phyloP scores from a whole-genome alignment of 1,140 invertebrate genomes.

The Cotesia glomerata region DNA sequence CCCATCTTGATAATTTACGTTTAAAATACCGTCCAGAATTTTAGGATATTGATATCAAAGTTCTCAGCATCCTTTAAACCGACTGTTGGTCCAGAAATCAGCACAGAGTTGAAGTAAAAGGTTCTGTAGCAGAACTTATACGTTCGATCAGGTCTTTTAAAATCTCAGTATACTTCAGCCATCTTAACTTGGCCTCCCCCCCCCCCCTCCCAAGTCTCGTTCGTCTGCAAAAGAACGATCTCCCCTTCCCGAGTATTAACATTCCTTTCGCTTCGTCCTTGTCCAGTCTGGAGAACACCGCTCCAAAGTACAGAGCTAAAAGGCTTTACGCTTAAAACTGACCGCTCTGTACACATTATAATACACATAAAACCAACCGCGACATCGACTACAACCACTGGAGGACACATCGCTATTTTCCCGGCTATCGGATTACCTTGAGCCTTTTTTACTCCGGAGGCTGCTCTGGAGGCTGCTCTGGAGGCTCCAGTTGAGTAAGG shows the following conservation, averaged over 20 bases:
- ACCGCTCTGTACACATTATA: background rate
- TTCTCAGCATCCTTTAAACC: too few species aligned
- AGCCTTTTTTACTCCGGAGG: background rate
- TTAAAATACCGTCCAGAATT: too few species aligned
- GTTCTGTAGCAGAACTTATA: background rate
- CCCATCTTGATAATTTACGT: too few species aligned
- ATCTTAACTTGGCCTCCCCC: background rate
- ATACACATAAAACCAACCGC: background rate
- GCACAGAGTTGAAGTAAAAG: too few species aligned
- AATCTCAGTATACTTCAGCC: background rate
- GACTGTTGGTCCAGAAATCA: too few species aligned
- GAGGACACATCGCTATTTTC: background rate
- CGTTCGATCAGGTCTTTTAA: background rate
- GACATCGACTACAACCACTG: background rate
- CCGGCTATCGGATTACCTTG: background rate
- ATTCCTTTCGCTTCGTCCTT: conserved; percentile 28
- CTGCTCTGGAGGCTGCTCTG: too few species aligned
- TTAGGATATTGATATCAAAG: too few species aligned
- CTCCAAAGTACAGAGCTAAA: background rate
- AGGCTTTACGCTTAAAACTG: background rate
- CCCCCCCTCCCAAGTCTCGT: conserved; percentile 2
- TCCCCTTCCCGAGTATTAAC: conserved; percentile 19
- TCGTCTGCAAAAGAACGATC: background rate
- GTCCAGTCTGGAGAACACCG: conserved; percentile 9
- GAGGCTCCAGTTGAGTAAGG: background rate